Percentiles rank a stretch among this genome's conserved stretches.
phyloP scores from a whole-genome alignment of 92 coral and sea anemone species.

The Siderastrea radians region DNA sequence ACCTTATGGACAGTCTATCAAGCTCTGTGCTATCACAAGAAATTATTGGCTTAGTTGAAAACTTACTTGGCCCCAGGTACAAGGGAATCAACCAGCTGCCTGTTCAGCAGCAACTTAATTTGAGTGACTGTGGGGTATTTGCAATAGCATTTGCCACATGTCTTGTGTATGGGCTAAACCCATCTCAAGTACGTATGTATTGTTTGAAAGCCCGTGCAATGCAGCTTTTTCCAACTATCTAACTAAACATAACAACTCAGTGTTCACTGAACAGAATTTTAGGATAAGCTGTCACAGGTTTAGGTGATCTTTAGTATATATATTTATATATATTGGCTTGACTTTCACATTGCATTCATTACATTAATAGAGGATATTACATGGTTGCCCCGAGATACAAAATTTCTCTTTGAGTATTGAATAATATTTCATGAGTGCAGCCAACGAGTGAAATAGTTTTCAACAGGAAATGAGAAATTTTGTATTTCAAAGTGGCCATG shows the following conservation, averaged over 20 bases:
- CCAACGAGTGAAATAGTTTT: no score
- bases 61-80: slow-evolving; percentile 29
- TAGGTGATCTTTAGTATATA: background rate
- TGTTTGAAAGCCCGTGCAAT: slow-evolving; percentile 18
- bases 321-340: background rate
- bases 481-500: no score
- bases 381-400: no score
- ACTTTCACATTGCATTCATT: background rate
- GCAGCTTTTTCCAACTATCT: slow-evolving; percentile 15
- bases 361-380: no score
- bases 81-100: slow-evolving; percentile 33
- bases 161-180: slow-evolving; percentile 41
- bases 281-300: background rate
- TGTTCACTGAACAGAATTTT: background rate
- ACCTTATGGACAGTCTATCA: slow-evolving; percentile 69
- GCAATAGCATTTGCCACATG: slow-evolving; percentile 35
- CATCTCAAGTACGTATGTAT: slow-evolving; percentile 5
- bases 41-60: slow-evolving; percentile 5
- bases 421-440: no score
- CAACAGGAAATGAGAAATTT: no score
- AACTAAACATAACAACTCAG: background rate
- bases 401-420: no score
- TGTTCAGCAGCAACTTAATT: slow-evolving; percentile 29
- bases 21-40: slow-evolving; percentile 46
- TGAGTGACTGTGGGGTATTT: slow-evolving; percentile 25